phyloP scores from a whole-genome alignment of 2,888 invertebrate genomes.

The Andrena camellia region DNA sequence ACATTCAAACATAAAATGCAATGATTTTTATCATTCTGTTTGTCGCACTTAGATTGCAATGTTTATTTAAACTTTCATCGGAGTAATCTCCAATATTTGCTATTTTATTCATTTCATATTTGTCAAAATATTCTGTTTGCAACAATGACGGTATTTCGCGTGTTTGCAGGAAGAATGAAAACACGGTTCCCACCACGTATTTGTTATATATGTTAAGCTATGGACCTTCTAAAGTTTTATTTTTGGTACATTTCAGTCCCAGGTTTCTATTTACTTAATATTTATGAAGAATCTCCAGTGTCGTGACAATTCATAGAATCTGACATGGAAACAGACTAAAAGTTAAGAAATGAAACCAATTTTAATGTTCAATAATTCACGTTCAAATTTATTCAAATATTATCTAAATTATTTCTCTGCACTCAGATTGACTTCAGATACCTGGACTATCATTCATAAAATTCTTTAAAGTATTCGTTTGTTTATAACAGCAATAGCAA shows the following conservation, averaged over 20 bases:
- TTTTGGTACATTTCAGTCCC: no score
- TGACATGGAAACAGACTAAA: not conserved
- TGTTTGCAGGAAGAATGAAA: no score
- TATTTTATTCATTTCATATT: not conserved
- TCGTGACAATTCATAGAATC: no score
- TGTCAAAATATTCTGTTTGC: not conserved
- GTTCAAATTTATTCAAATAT: not conserved
- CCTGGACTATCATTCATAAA: not conserved
- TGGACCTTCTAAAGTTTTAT: no score
- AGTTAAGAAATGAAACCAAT: not conserved
- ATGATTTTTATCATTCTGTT: not conserved
- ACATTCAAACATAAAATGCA: not conserved
- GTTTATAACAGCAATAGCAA: no score
- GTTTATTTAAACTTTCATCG: no score
- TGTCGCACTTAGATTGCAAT: not conserved
- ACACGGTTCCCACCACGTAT: no score
- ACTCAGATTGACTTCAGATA: not conserved
- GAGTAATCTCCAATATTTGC: not conserved
- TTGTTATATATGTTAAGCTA: no score
- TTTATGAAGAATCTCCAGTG: no score
- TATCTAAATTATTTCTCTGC: not conserved
- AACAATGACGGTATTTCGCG: no score
- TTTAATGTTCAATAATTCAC: not conserved
- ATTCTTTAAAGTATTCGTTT: not conserved
- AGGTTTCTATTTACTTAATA: no score